phyloP scores from a whole-genome alignment of 1,140 invertebrate species.

The Macrostomum lignano region DNA sequence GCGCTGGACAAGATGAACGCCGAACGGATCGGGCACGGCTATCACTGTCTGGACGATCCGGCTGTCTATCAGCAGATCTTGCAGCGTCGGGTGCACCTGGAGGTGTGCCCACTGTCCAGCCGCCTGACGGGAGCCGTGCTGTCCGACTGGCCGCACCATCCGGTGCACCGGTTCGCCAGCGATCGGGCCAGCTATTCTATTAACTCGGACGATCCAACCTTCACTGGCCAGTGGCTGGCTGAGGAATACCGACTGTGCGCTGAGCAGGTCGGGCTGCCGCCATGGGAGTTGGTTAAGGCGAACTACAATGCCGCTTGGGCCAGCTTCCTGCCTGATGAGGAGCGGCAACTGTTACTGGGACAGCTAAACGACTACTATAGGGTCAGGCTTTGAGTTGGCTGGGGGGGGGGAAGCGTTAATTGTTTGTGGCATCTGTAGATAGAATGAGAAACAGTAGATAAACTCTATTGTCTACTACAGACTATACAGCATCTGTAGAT shows the following conservation, averaged over 20 bases:
- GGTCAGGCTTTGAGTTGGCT: too few relatives aligned
- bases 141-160: constrained; percentile 15
- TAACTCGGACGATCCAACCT: constrained; percentile 34
- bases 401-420: too few relatives aligned
- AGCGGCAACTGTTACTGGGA: too few relatives aligned
- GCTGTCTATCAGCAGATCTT: constrained; percentile 25
- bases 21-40: constrained; percentile 36
- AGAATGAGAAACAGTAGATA: too few relatives aligned
- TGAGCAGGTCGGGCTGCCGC: constrained; percentile 28
- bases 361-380: too few relatives aligned
- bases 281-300: constrained; percentile 28
- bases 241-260: constrained; percentile 30
- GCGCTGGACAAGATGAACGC: constrained; percentile 31
- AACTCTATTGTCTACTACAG: too few relatives aligned
- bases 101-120: constrained; percentile 33
- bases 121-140: constrained; percentile 31
- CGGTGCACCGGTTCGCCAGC: constrained; percentile 30
- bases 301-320: constrained; percentile 31
- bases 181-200: constrained; percentile 35
- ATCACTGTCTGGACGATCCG: constrained; percentile 30
- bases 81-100: constrained; percentile 23
- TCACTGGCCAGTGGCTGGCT: constrained; percentile 29
- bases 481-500: too few relatives aligned
- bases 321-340: constrained; percentile 27
- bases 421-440: too few relatives aligned